Conservation (phyloP, 2,797 vertebrate species). For the Notolabrus celidotus region DNA sequence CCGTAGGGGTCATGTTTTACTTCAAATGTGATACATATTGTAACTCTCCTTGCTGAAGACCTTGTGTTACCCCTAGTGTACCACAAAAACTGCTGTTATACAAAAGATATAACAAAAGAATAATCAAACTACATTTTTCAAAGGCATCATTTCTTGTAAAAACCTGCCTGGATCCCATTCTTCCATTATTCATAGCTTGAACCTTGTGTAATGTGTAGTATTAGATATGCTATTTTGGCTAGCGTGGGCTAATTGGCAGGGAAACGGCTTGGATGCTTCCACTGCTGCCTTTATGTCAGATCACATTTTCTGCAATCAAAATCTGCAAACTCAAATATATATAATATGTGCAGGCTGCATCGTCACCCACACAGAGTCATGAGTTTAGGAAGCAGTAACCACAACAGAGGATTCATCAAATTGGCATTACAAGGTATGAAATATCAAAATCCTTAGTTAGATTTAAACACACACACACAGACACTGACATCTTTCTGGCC, state of each 20-base stretch:
- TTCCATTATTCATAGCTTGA: constrained; percentile 1
- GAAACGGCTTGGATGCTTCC: constrained; percentile 23
- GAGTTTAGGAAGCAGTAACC: constrained; percentile 37
- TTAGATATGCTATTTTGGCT: constrained; percentile 41
- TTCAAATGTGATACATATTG: too few relatives aligned
- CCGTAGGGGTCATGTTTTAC: too few relatives aligned
- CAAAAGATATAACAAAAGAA: constrained; percentile 1
- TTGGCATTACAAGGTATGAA: constrained; percentile 37
- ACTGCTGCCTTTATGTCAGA: constrained; percentile 48
- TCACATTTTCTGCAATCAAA: constrained; percentile 55
- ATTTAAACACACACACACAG: constrained; percentile 37
- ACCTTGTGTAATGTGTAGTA: constrained; percentile 30
- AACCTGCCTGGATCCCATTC: constrained; percentile 12
- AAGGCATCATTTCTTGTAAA: neutral
- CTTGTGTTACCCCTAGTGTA: neutral
- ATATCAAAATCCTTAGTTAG: constrained; percentile 48
- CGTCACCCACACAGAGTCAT: constrained; percentile 41
- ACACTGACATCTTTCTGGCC: neutral
- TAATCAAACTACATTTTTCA: neutral
- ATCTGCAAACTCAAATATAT: constrained; percentile 48
- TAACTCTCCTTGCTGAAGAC: neutral
- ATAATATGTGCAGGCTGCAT: constrained; percentile 39
- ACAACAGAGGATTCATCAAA: constrained; percentile 41
- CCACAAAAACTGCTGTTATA: neutral
- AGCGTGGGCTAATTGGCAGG: constrained; percentile 60